Base-by-base conservation (phyloP, 35 echinoderm and acorn worm species). In the Apostichopus parvimensis region DNA sequence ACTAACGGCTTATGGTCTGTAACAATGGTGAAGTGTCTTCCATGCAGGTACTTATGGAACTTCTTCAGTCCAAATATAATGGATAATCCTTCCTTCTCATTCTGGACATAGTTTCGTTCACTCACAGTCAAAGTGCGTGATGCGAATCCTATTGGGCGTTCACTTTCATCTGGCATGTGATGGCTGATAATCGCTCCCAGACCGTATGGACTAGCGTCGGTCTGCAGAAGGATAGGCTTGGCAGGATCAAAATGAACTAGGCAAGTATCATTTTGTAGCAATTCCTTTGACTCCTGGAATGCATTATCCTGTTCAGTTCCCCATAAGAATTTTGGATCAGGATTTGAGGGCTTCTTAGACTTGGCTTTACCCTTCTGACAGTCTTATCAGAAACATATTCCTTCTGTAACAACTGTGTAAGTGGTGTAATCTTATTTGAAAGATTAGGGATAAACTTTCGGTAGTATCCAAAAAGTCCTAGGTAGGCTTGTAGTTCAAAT, bases 1-100 rank as follows among this genome's bases (percentile, higher is more conserved):
- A 90, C 9, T 6, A 96, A 59, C 53, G 92, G 95, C 82, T 96
- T 91, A 71, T 96, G 87, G 80, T 96, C 95, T 56, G 95, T 96
- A 18, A 87, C 28, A 15, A 96, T 78, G 1, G 87, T 96, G 76
- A 96, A 96, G 53, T 92, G 15, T 61, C 92, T 72, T 20, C 88
- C 92, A 59, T 93, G 89, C 57, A 93, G 72, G 53, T 91, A 96
- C 75, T 87, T 91, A 71, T 96, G 95, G 73, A 87, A 96, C 56
- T 93, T 93, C 76, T 93, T 93, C 34, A 96, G 57, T 45, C 95
- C 92, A 82, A 86, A 93, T 13, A 96, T 91, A 62, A 93, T 85
- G 12, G 87, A 57, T 6, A 96, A 80, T 56, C 57, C 92, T 88
- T 96, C 95, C 52, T 92, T 93, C 20, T 94, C 95, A 64, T 72